These are phyloP conservation scores for Genyomyrus donnyi DNA, from an alignment of 2,113 vertebrate genomes.

Conservation along the genomic window DNA sequence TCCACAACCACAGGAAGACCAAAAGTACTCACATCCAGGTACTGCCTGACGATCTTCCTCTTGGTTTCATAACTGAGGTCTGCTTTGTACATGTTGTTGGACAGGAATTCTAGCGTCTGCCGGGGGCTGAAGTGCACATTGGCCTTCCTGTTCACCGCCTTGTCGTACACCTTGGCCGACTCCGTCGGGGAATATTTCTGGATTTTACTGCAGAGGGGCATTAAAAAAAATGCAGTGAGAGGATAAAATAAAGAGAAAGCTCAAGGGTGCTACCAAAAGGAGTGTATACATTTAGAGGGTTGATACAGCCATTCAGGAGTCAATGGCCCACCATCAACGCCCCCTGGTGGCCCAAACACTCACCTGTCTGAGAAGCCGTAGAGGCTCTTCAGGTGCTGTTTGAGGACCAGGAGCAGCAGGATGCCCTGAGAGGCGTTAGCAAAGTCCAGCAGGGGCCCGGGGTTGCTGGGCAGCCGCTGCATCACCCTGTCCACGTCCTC, in stretches of 20 bases:
- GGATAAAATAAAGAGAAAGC: neutral
- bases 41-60: conserved; percentile 90
- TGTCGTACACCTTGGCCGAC: conserved; percentile 97
- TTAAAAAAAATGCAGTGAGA: neutral
- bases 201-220: conserved; percentile 78
- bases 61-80: conserved; percentile 84
- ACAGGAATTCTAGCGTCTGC: conserved; percentile 90
- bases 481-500: conserved; percentile 87
- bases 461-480: conserved; percentile 82
- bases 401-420: conserved; percentile 88
- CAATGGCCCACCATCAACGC: neutral
- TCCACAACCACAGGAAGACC: neutral
- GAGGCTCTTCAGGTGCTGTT: conserved; percentile 96
- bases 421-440: conserved; percentile 96
- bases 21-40: conserved; percentile 81
- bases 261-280: neutral
- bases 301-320: neutral
- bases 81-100: conserved; percentile 78
- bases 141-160: conserved; percentile 89
- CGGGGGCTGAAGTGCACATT: conserved; percentile 84
- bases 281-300: neutral
- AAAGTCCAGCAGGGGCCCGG: conserved; percentile 85
- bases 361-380: conserved; percentile 98
- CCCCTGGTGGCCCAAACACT: neutral
- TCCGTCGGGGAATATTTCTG: conserved; percentile 97